phyloP scores from a whole-genome alignment of 2,113 vertebrate species.

The Aviceda subcristata region DNA sequence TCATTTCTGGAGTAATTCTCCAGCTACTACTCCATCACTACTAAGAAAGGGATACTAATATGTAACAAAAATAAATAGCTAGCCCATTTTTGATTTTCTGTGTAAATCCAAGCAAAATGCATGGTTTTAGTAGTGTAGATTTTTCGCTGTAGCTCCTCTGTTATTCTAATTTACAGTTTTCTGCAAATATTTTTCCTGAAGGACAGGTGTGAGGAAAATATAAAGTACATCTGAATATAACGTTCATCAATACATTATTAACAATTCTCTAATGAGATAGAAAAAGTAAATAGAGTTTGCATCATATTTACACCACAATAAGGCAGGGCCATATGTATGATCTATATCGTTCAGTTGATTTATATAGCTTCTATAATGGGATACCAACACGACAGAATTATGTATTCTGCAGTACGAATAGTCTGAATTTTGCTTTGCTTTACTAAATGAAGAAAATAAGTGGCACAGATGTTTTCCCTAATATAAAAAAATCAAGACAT shows the following conservation, averaged over 20 bases:
- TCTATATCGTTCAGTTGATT: neutral
- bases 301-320: neutral
- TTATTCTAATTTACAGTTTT: neutral
- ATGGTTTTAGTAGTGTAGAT: neutral
- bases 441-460: conserved; percentile 19
- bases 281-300: conserved; percentile 1
- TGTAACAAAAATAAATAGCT: neutral
- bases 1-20: neutral
- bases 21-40: neutral
- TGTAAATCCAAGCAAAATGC: neutral
- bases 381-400: neutral
- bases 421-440: neutral
- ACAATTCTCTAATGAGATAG: neutral
- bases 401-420: neutral
- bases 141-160: neutral
- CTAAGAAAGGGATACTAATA: neutral
- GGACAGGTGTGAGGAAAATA: neutral
- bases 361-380: neutral
- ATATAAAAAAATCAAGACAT: neutral
- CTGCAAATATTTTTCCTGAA: neutral
- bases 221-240: neutral
- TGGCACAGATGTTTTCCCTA: conserved; percentile 42
- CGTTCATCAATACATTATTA: neutral
- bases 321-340: neutral
- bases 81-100: neutral